Base-by-base conservation (phyloP, 2,797 vertebrate genomes). In the Microctenopoma stevenorrisi region DNA sequence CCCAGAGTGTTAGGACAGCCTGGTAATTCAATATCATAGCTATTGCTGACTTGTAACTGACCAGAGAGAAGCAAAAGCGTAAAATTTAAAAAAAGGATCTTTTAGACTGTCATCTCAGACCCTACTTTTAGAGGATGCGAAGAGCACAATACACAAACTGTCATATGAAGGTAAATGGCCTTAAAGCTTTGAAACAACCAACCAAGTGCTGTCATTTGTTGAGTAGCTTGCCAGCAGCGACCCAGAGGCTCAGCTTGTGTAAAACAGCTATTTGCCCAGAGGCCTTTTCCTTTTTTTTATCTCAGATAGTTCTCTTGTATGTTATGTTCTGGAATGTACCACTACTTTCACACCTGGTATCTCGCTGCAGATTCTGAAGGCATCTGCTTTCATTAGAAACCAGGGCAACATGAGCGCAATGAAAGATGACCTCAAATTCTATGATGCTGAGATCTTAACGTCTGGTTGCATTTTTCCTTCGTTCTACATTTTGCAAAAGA, bases 221-320 rank as follows among this genome's bases (percentile, higher is more conserved):
- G 63, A 89, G 85, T 84, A 90, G 91, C 89, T 93, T 93, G 93
- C 94, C 92, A 89, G 88, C 90, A 94, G 94, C 92, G 68, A 89
- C 93, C 93, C 81, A 91, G 88, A 92, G 93, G 94, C 93, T 93
- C 86, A 89, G 88, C 81, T 86, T 93, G 90, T 94, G 91, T 94
- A 92, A 94, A 93, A 94, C 90, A 94, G 89, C 92, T 89, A 92
- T 92, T 92, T 94, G 91, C 92, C 94, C 85, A 84, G 78, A 89
- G 93, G 93, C 88, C 77, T 56, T 91, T 90, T 85, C 68, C 74
- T 76, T 35, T 35, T 35, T 35, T 35, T 35, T 7, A 35, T 35
- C 33, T 82, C 65, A 72, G 59, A 75, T 85, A 83, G 78, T 83
- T 77, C 79, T 77, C 78, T 77, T 86, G 81, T 85, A 87, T 84